Base-by-base conservation (phyloP, 2,888 invertebrate species). In the Lepidochitona cinerea region DNA sequence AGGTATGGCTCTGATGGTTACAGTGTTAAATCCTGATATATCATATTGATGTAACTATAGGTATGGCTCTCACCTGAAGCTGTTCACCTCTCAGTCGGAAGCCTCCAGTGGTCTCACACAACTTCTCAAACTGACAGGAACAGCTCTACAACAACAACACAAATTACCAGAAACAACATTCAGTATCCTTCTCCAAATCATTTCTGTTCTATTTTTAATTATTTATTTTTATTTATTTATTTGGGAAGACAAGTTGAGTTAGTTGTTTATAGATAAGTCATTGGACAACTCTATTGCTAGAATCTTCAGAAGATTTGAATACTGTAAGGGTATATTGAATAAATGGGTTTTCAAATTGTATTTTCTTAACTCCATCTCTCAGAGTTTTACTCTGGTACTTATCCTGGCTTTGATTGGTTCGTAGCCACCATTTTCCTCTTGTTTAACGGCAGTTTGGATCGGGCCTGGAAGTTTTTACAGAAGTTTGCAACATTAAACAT, bases 391-490 rank as follows among this genome's bases (percentile, higher is more conserved):
- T 7, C 35, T 18, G 82, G 81, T 36, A 73, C 77, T 37, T 89
- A 88, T 68, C 85, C 85, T 1, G 89, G 90, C 14, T 90, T 87
- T 81, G 90, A 90, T 75, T 90, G 90, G 90, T 90, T 90, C 79
- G 84, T 84, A 23, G 87, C 89, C 37, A 88, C 89, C 0, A 75
- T 90, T 35, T 90, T 89, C 76, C 83, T 90, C 12, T 77, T 89
- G 35, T 87, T 88, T 76, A 83, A 85, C 64, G 90, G 90, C 29
- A 86, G 88, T 77, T 72, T 78, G 49, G 87, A 88, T 18, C 82
- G 86, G 54, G 73, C 88, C 0, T 89, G 89, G 89, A 85, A 85
- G 69, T 87, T 90, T 73, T 83, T 90, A 69, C 85, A 88, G 65
- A 84, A 87, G 67, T 85, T 90, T 75, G 89, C 89, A 18, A 79